These are phyloP conservation scores for Sebastolobus alascanus DNA, from an alignment of 2,797 vertebrate genomes.

Conservation along the genomic window DNA sequence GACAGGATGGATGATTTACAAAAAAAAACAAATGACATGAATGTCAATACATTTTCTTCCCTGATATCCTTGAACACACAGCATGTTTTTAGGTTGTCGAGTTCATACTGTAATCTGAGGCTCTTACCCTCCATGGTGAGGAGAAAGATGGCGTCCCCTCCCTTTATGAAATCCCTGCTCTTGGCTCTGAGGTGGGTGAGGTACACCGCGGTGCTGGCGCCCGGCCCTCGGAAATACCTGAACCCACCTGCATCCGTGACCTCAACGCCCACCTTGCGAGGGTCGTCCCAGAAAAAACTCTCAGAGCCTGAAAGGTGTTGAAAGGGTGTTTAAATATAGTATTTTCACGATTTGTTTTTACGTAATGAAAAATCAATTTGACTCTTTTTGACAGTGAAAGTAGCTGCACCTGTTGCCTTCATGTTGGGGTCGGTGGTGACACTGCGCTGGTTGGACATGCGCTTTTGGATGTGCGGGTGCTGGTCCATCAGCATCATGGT, in stretches of 20 bases:
- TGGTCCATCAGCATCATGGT: slow-evolving; percentile 95
- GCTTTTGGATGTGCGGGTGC: slow-evolving; percentile 90
- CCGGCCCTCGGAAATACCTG: slow-evolving; percentile 84
- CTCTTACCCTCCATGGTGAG: slow-evolving; percentile 91
- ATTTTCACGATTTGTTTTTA: not conserved
- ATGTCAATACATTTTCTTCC: not conserved
- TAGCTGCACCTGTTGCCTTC: slow-evolving; percentile 61
- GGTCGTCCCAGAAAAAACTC: slow-evolving; percentile 88
- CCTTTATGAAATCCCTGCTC: slow-evolving; percentile 93
- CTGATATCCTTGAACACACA: not conserved
- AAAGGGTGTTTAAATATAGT: not conserved
- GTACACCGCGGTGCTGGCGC: slow-evolving; percentile 82
- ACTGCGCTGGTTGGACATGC: slow-evolving; percentile 93
- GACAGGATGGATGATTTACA: not conserved
- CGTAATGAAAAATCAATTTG: not conserved
- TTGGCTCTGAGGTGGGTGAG: slow-evolving; percentile 88
- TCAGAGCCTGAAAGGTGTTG: slow-evolving; percentile 52
- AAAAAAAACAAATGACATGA: not conserved
- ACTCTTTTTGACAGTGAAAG: not conserved
- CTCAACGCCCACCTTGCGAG: slow-evolving; percentile 86
- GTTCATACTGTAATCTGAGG: not conserved
- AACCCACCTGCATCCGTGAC: slow-evolving; percentile 86
- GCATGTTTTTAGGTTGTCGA: not conserved
- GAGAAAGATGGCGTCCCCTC: slow-evolving; percentile 88
- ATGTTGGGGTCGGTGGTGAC: slow-evolving; percentile 89